These are phyloP conservation scores for Tragelaphus buxtoni DNA, from an alignment of 2,113 vertebrate species.

Conservation along the genomic window DNA sequence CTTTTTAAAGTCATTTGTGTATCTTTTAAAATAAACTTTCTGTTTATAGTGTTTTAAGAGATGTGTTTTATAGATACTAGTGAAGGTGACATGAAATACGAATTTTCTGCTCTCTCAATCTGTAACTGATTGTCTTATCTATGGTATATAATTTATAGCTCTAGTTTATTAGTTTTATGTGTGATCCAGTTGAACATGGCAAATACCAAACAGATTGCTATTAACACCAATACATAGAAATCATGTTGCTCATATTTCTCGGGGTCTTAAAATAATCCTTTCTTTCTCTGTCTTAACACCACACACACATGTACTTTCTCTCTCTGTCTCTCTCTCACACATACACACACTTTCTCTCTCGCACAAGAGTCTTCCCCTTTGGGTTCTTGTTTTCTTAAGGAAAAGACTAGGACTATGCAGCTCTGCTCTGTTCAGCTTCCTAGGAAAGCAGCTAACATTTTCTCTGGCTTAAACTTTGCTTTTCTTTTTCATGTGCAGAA, in stretches of 20 bases:
- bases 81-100: background rate
- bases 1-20: background rate
- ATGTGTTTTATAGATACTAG: background rate
- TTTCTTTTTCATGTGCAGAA: background rate
- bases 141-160: background rate
- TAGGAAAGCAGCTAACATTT: background rate
- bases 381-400: background rate
- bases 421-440: background rate
- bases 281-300: background rate
- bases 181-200: background rate
- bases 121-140: background rate
- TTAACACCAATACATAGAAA: background rate
- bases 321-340: background rate
- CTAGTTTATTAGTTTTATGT: background rate
- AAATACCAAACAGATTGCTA: background rate
- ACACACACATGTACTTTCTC: background rate
- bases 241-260: background rate
- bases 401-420: background rate
- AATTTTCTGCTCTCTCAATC: constrained; percentile 26
- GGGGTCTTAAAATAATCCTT: background rate
- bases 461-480: background rate
- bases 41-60: constrained; percentile 16
- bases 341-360: background rate
- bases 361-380: background rate
- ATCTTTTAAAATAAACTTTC: constrained; percentile 37